These are phyloP conservation scores for Valencia hispanica DNA, from an alignment of 2,797 vertebrate genomes.

Conservation along the genomic window DNA sequence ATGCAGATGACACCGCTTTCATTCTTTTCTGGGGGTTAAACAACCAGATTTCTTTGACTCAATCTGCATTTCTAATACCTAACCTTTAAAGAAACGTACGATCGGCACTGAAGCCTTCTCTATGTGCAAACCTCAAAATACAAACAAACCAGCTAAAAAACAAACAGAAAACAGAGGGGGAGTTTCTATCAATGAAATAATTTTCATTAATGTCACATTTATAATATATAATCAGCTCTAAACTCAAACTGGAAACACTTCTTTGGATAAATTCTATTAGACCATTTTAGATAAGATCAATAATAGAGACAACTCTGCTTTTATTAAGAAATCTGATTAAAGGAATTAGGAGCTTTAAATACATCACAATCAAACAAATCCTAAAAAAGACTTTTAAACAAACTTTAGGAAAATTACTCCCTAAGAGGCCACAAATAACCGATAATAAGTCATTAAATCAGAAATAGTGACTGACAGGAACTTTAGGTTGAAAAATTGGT, in stretches of 20 bases:
- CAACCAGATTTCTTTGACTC: not conserved
- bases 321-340: not conserved
- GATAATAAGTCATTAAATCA: not conserved
- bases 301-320: no score
- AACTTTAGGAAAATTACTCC: not conserved
- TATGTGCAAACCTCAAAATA: not conserved
- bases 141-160: not conserved
- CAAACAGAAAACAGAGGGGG: no score
- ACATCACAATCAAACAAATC: no score
- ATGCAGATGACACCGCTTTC: not conserved
- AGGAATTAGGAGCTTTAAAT: not conserved
- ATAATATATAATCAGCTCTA: no score
- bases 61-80: not conserved
- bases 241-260: not conserved
- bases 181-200: not conserved
- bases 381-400: not conserved
- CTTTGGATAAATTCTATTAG: not conserved
- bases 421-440: not conserved
- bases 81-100: no score
- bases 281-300: not conserved
- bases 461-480: not conserved
- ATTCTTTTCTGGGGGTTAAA: not conserved
- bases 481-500: no score
- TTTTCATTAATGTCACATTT: not conserved
- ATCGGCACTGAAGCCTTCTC: not conserved